These are phyloP conservation scores for Dexiosoma caninum DNA, from an alignment of 2,888 invertebrate species.

Conservation along the genomic window DNA sequence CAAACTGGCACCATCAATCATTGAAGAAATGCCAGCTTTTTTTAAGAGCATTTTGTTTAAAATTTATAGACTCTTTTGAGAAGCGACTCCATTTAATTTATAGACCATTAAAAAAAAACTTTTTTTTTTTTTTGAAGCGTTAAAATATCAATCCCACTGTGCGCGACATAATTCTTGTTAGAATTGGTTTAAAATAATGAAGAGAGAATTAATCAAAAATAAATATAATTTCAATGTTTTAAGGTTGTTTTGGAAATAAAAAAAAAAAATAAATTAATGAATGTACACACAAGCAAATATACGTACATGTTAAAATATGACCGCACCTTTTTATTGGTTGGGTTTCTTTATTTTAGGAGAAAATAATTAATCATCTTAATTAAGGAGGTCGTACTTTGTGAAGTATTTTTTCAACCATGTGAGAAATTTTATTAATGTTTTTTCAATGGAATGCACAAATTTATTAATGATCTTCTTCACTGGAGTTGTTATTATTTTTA, in stretches of 20 bases:
- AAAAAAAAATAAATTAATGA: neutral
- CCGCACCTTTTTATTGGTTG: constrained; percentile 51
- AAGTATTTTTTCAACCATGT: constrained; percentile 12
- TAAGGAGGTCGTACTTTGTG: constrained; percentile 43
- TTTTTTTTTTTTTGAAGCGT: constrained; percentile 37
- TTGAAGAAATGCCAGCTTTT: neutral
- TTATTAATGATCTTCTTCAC: constrained; percentile 42
- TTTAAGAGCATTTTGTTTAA: neutral
- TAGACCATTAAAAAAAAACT: constrained; percentile 52
- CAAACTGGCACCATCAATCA: constrained; percentile 48
- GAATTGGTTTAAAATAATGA: constrained; percentile 34
- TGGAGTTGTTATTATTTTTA: constrained; percentile 20
- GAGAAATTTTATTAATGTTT: neutral
- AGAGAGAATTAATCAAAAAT: constrained; percentile 19
- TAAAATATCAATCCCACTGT: constrained; percentile 55
- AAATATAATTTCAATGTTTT: neutral
- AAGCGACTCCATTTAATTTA: constrained; percentile 20
- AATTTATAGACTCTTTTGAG: constrained; percentile 38
- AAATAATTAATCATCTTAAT: constrained; percentile 60
- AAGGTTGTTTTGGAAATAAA: neutral
- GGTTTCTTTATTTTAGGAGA: neutral
- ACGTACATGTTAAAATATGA: constrained; percentile 12
- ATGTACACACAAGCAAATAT: no score
- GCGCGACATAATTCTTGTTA: constrained; percentile 55
- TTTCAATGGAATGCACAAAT: neutral